Evolutionary conservation across 2,797 vertebrate genomes (phyloP), one percentile per base, ranked within the genome.

Genomic region (Chelidonichthys spinosus): DNA sequence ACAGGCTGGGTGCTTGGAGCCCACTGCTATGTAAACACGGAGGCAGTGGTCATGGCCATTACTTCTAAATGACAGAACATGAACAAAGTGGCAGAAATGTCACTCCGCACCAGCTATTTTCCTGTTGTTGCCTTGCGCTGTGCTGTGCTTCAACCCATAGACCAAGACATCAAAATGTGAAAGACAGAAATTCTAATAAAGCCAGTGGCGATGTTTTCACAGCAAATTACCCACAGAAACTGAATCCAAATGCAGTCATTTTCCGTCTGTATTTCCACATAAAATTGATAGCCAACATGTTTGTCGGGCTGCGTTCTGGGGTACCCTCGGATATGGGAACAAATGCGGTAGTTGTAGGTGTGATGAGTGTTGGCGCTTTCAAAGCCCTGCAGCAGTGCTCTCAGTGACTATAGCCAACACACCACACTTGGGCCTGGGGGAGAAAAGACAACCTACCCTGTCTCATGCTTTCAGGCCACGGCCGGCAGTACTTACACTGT

Each of bases 21-120:
- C 85, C 88, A 85, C 91, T 91, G 91, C 95, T 94, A 92, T 88
- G 94, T 93, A 95, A 95, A 95, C 94, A 95, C 60, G 33, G 84
- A 82, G 89, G 80, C 90, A 82, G 85, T 91, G 92, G 92, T 93
- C 93, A 91, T 78, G 82, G 90, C 92, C 93, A 95, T 95, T 95
- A 95, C 93, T 93, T 92, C 85, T 93, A 94, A 95, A 93, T 92
- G 93, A 91, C 86, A 80, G 90, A 91, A 83, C 90, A 90, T 84
- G 90, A 88, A 91, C 87, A 72, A 67, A 87, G 89, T 87, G 90
- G 84, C 87, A 91, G 85, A 90, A 75, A 90, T 91, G 89, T 91
- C 90, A 83, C 79, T 89, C 63, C 52, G 73, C 81, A 68, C 61
- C 72, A 84, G 86, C 86, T 83, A 91, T 94, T 93, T 93, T 87